Conservation (phyloP, 2,888 invertebrate genomes). For the Cyclophora punctaria region DNA sequence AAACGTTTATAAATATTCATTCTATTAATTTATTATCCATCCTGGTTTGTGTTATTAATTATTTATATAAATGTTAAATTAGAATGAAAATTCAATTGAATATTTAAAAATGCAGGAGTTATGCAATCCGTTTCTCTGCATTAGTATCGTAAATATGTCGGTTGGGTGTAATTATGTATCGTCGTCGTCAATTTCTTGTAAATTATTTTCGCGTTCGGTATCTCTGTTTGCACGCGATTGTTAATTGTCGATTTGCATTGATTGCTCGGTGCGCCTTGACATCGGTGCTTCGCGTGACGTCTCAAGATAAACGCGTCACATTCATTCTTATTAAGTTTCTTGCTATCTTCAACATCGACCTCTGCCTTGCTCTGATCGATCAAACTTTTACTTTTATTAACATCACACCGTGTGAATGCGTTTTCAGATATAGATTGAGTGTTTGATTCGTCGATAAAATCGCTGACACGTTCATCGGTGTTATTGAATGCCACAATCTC, state of each 20-base stretch:
- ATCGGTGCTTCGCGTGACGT: slow-evolving; percentile 25
- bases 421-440: slow-evolving; percentile 21
- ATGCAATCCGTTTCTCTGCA: too few species aligned
- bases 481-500: slow-evolving; percentile 22
- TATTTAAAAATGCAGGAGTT: too few species aligned
- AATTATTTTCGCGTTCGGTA: too few species aligned
- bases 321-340: slow-evolving; percentile 15
- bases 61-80: too few species aligned
- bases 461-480: slow-evolving; percentile 28
- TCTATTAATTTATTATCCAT: too few species aligned
- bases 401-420: slow-evolving; percentile 12
- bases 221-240: slow-evolving; percentile 11
- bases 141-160: too few species aligned
- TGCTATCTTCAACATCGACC: slow-evolving; percentile 3
- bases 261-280: slow-evolving; percentile 40
- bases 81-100: too few species aligned
- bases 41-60: too few species aligned
- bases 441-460: slow-evolving; percentile 21
- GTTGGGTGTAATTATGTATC: slow-evolving; percentile 6
- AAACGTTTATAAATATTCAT: too few species aligned
- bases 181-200: too few species aligned
- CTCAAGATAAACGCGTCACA: slow-evolving; percentile 14
- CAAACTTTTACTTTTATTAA: neutral
- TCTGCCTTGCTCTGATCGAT: neutral
- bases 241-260: slow-evolving; percentile 52